Evolutionary conservation across 2,113 vertebrate genomes (phyloP), one percentile per base, ranked within the genome.

Genomic region (Phyllostomus discolor): DNA sequence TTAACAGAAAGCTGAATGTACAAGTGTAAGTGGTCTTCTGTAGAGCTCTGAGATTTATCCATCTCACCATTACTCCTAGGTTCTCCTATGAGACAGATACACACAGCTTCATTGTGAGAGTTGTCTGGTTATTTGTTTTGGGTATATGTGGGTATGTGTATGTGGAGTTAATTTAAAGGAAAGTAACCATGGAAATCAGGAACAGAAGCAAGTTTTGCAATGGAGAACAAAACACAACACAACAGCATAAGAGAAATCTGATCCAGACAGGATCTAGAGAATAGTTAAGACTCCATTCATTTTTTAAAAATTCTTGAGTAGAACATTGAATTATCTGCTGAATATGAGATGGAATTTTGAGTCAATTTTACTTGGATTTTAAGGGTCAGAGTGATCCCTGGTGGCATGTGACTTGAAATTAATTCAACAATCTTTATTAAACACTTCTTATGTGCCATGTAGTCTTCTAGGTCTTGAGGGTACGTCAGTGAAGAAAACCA

Each of bases 351-450:
- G 35, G 50, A 20, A 66, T 78, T 72, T 69, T 91, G 28, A 81
- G 28, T 76, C 16, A 59, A 24, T 88, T 43, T 93, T 82, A 67
- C 33, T 59, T 91, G 88, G 28, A 78, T 73, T 46, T 81, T 67
- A 75, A 59, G 38, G 31, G 7, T 86, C 31, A 92, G 50, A 2
- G 4, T 84, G 7, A 93, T 4, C 12, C 7, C 24, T 93, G 19
- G 72, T 66, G 16, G 2, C 43, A 80, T 64, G 12, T 84, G 14
- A 2, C 38, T 81, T 95, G 76, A 88, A 80, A 67, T 85, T 48
- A 95, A 96, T 94, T 95, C 43, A 89, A 16, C n/a, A 70, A 11
- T 91, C 48, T 66, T 93, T 95, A 76, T 85, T 33, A 82, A 83
- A 12, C 1, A 24, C 0, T 2, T 76, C 9, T 2, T 5, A 6